Base-by-base conservation (phyloP, 1,140 invertebrate genomes). In the Mylabris phalerata region DNA sequence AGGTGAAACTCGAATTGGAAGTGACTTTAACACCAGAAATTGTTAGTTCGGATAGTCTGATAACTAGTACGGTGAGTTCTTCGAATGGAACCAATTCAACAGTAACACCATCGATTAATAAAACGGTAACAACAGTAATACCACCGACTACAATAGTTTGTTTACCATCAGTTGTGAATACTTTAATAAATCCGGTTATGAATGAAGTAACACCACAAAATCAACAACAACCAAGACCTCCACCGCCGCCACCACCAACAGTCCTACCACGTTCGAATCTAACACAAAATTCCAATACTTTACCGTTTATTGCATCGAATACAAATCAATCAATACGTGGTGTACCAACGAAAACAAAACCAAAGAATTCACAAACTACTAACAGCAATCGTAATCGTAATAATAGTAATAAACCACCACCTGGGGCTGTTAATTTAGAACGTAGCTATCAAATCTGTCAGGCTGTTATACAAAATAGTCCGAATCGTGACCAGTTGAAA, bases 401-500 rank as follows among this genome's bases (percentile, higher is more conserved):
- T 41, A 73, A 78, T 7, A 73, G 77, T 7, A 84, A 80, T 44
- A 89, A 88, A 74, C 83, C 89, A 56, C 90, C 90, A 4, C 89
- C 90, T 0, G 90, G 90, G 3, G 88, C 88, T 24, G 89, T 95
- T 5, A 96, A 96, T 75, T 76, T 96, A 9, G 92, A 95, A 72
- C 80, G 94, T 32, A 96, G 93, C 67, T 93, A 95, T 72, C 92
- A 96, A 75, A 98, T 98, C 66, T 96, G 93, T 75, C 92, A 95
- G 75, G 92, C 91, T 41, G 93, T 95, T 2, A 93, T 96, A 61
- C 90, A 94, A 76, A 94, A 92, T 69, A 92, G 89, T 68, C 90
- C 89, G 0, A 94, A 94, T 75, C 77, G 90, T 19, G 88, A 92
- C 71, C 90, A 92, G 70, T 71, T 93, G n/a, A 84, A 88, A 58